Evolutionary conservation across 1,140 invertebrate genomes (phyloP), one percentile per base, ranked within the genome.

Genomic region (Zaprionus kolodkinae): DNA sequence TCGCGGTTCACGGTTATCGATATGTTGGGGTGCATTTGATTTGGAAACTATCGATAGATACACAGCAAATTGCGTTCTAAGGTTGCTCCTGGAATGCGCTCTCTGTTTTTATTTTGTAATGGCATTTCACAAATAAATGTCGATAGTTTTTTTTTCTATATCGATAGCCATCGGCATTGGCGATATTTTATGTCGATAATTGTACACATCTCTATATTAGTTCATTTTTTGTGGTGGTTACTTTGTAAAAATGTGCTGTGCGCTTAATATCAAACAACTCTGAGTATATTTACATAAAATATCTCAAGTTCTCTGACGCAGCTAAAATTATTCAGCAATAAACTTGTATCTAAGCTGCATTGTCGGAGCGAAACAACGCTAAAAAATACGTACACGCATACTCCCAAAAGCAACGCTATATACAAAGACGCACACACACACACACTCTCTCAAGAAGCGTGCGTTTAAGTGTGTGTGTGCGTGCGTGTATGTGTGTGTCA

Each of bases 341-440:
- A 3, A 27, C 36, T 27, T 15, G 25, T 35, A 36, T 10, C 7
- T 62, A 4, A 48, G 38, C 21, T 40, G 25, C 33, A 27, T 40
- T 12, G 27, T 21, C 52, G 35, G 35, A 50, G 27, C 66, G 15
- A 38, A 56, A 25, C 38, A 57, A 52, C 35, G 27, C n/a, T 11
- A 59, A 62, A 13, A 69, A 62, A 45, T 25, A 55, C 48, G 54
- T 25, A 68, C 35, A 60, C 56, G 21, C 69, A 45, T 33, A 55
- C 48, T 17, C 57, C 36, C 61, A 30, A 52, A 59, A 54, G 40
- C 52, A 71, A 54, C 67, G 59, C 27, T 63, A 75, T 57, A 71
- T 75, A 64, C 60, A 75, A 75, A 75, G 72, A 64, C 72, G 35
- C 67, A 75, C 60, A 71, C 72, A 63, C 71, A 45, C 55, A 63